These are phyloP conservation scores for Malthinus seriepunctatus DNA, from an alignment of 2,888 invertebrate species.

Conservation along the genomic window DNA sequence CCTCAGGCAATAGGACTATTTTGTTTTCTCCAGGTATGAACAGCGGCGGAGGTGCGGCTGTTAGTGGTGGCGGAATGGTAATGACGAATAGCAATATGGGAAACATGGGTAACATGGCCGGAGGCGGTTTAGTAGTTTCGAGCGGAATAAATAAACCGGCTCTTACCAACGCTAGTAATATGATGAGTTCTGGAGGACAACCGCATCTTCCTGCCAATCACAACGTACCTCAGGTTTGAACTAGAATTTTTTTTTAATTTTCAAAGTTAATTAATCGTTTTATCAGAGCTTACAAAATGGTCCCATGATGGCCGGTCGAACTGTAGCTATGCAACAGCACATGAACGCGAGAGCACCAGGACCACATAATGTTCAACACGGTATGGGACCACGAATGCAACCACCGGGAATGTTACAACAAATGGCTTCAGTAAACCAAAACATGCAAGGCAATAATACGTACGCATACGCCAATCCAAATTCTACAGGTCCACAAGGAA, in stretches of 20 bases:
- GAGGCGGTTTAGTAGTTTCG: conserved; percentile 71
- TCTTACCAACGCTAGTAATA: conserved; percentile 59
- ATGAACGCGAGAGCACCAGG: conserved; percentile 54
- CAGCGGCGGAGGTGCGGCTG: conserved; percentile 60
- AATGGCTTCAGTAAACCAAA: conserved; percentile 58
- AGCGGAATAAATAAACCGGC: conserved; percentile 78
- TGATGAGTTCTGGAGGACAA: conserved; percentile 66
- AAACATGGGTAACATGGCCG: conserved; percentile 71
- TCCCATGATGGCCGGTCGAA: conserved; percentile 66
- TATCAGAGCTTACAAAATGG: conserved; percentile 75
- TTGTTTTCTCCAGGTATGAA: conserved; percentile 63
- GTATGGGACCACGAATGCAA: conserved; percentile 65
- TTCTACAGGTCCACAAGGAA: conserved; percentile 57
- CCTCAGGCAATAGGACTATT: conserved; percentile 3
- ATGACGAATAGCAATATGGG: conserved; percentile 77
- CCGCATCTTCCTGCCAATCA: conserved; percentile 49
- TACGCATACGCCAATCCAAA: conserved; percentile 62
- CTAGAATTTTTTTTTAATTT: not conserved
- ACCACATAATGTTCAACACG: conserved; percentile 53
- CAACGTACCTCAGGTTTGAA: conserved; percentile 55
- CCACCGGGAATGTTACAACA: conserved; percentile 56
- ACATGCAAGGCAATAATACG: conserved; percentile 56
- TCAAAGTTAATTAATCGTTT: conserved; percentile 17
- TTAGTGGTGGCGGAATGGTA: conserved; percentile 66
- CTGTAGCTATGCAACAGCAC: conserved; percentile 53